Conservation (phyloP, 2,113 vertebrate species). For the Hippopotamus amphibius region DNA sequence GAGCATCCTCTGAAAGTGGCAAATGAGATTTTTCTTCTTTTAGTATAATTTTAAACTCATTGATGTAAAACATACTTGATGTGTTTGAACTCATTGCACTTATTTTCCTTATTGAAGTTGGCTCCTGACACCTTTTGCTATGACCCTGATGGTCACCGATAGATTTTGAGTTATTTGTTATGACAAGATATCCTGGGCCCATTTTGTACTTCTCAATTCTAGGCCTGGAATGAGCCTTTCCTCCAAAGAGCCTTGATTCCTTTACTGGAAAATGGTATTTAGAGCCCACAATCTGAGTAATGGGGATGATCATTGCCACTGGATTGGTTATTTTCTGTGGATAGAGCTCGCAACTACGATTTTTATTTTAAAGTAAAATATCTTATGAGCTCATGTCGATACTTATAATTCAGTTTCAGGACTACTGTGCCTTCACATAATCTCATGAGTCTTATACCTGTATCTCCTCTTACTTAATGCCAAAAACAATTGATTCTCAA, state of each 20-base stretch:
- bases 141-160: background rate
- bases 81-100: background rate
- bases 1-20: background rate
- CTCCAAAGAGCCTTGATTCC: background rate
- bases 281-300: background rate
- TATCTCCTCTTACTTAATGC: background rate
- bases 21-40: background rate
- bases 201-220: background rate
- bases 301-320: background rate
- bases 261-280: background rate
- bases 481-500: background rate
- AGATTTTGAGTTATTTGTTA: background rate
- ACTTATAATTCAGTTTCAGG: conserved; percentile 14
- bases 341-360: background rate
- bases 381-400: background rate
- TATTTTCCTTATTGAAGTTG: background rate
- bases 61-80: background rate
- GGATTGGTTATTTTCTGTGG: background rate
- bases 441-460: background rate
- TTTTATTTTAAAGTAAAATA: conserved; percentile 41
- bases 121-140: background rate
- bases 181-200: background rate
- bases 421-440: background rate
- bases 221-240: background rate
- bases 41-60: background rate